Base-by-base conservation (phyloP, 2,797 vertebrate genomes). In the Platyrinchus mystaceus region DNA sequence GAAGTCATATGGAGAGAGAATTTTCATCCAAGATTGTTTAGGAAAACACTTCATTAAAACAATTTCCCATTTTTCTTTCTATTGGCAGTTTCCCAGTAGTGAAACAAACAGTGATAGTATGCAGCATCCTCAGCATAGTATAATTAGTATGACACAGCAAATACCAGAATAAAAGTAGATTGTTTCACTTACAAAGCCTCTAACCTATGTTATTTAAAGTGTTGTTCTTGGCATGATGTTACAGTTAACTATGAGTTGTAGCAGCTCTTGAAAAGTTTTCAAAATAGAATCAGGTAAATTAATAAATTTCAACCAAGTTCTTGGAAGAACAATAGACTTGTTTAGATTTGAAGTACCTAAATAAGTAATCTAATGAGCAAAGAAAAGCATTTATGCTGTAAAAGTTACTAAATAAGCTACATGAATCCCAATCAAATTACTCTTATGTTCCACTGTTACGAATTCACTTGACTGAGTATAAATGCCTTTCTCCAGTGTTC, bases 51-150 rank as follows among this genome's bases (percentile, higher is more conserved):
- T 88, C 27, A 88, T 90, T 79, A 66, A 82, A 93, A 93, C 63
- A 87, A 37, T 93, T 91, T 44, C 74, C 46, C 44, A 50, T 90
- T 91, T 94, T 94, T 86, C 44, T 79, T 93, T 94, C 74, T 70
- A 2, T 17, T 94, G 93, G 74, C 67, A 63, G 3, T 90, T 90
- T 90, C 71, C 80, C 87, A 87, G 49, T 63, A 79, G 44, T 84
- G 82, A 56, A 76, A 88, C 73, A 84, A 93, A 44, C 55, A 82
- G 87, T 93, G 93, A 70, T 83, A 80, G 56, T 79, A 30, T 94
- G 77, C 70, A 93, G 63, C 83, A 84, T 82, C 37, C 63, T 95
- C 52, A 41, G 70, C 63, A 70, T 74, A 84, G 73, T 78, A 77
- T 83, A 88, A 76, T 90, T 82, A 3, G 12, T 53, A 32, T 89